These are phyloP conservation scores for Poecilia gillii DNA, from an alignment of 2,797 vertebrate species.

Conservation along the genomic window DNA sequence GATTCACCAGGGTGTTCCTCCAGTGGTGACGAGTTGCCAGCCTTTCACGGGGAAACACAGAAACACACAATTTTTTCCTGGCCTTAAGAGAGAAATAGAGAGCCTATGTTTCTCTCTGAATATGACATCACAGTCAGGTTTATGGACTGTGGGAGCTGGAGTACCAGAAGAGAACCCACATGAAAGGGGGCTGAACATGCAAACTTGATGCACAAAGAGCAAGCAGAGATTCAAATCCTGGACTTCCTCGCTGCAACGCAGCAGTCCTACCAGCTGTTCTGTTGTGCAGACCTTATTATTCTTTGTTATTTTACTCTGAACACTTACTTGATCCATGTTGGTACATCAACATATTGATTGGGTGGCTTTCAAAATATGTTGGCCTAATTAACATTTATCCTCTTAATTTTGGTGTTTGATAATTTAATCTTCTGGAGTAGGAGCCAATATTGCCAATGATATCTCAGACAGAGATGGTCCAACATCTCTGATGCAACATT, in stretches of 20 bases:
- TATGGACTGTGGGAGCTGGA: background rate
- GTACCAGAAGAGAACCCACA: background rate
- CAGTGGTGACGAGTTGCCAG: background rate
- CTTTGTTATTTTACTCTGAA: background rate
- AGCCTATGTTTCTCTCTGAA: background rate
- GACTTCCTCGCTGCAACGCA: background rate
- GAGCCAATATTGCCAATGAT: background rate
- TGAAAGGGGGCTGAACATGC: background rate
- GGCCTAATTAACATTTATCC: background rate
- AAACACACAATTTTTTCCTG: background rate
- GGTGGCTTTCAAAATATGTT: background rate
- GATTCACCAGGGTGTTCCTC: background rate
- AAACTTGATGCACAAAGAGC: background rate
- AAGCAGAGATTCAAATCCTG: background rate
- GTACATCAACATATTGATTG: background rate
- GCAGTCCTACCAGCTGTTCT: background rate
- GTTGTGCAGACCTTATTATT: background rate
- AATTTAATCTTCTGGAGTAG: background rate
- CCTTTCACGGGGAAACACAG: background rate
- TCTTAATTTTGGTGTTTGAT: background rate
- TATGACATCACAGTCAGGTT: background rate
- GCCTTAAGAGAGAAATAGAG: background rate
- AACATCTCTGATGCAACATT: slow-evolving; percentile 24
- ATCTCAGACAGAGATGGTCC: no score
- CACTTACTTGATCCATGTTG: background rate